These are phyloP conservation scores for Argya squamiceps DNA, from an alignment of 2,797 vertebrate genomes.

Conservation along the genomic window DNA sequence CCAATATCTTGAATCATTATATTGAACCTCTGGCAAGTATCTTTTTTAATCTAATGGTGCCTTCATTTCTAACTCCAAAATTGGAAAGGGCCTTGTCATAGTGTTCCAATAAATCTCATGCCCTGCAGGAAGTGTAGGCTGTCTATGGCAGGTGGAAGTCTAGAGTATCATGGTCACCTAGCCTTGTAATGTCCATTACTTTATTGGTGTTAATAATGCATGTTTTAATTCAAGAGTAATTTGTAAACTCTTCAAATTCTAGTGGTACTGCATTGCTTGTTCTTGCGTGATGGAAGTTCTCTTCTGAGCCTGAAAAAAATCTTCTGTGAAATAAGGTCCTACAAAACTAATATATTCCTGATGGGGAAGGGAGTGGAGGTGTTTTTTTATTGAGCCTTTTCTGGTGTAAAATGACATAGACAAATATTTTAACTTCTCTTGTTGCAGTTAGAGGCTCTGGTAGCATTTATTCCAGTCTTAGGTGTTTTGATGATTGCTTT, in stretches of 20 bases:
- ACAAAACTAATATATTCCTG: background rate
- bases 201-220: background rate
- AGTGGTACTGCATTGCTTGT: background rate
- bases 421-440: background rate
- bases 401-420: background rate
- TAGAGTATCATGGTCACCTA: background rate
- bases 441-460: background rate
- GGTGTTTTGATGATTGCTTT: background rate
- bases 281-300: background rate
- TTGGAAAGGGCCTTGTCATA: background rate
- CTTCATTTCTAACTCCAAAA: background rate
- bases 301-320: background rate
- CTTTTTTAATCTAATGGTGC: background rate
- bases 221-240: background rate
- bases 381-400: background rate
- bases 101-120: background rate
- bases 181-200: background rate
- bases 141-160: background rate
- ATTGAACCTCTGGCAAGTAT: background rate
- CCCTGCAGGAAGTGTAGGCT: background rate
- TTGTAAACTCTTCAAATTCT: background rate
- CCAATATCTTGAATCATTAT: background rate
- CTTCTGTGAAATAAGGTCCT: background rate
- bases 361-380: rapidly evolving
- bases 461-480: background rate